Evolutionary conservation across 2,888 invertebrate species (phyloP), one percentile per base, ranked within the genome.

Genomic region (Parnassius smintheus): DNA sequence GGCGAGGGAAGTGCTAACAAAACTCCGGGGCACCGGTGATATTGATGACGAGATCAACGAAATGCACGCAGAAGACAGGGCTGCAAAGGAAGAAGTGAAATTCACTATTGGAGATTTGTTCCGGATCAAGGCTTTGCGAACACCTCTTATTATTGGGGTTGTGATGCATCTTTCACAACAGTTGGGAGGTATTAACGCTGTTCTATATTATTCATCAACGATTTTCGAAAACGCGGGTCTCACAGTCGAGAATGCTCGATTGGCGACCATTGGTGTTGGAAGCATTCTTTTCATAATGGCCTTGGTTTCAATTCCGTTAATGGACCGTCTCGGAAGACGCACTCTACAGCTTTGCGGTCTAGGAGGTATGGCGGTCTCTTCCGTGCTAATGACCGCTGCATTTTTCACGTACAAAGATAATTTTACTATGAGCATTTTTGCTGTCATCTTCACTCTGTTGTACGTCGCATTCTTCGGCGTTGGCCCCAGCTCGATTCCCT

Each of bases 271-370:
- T 62, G 95, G 95, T 41, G 95, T 94, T 1, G 95, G 96, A 48
- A 93, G 93, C 58, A 94, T 95, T 64, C 93, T 95, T 88, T 94
- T 96, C 48, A 81, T 93, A 56, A 95, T 95, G 95, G 95, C 96
- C 4, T 80, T 96, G n/a, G 93, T 95, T 8, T 94, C 95, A 9
- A 94, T 96, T 66, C 95, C 95, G n/a, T 78, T 96, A 70, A 95
- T 96, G 94, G 96, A 96, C 77, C 89, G 94, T 18, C 89, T 94
- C 51, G 96, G 96, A 11, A 86, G 96, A 65, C 91, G 95, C 58
- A 95, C 95, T 0, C 85, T 96, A 56, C 95, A 95, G 78, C 88
- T 96, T 41, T 92, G 92, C 58, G 96, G 96, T 55, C 92, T 96
- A 2, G 94, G 92, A 7, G 95, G 95, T 56, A 96, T 95, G 95